Evolutionary conservation across 2,888 invertebrate genomes (phyloP), one percentile per base, ranked within the genome.

Genomic region (Amphipoea lucens): DNA sequence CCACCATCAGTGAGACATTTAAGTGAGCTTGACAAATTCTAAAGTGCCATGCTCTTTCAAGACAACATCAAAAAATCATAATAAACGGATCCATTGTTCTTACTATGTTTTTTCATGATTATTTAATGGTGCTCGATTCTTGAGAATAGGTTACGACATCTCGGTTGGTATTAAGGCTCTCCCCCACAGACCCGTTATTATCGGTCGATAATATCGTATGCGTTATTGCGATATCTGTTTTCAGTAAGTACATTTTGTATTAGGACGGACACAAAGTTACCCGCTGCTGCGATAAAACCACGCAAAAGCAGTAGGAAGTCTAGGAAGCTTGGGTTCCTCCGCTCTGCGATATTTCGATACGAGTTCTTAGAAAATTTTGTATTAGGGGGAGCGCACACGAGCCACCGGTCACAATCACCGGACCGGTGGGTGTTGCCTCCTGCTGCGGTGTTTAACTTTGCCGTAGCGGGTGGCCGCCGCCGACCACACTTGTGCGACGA

Each of bases 91-190:
- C 36, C 36, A 36, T 36, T 1, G 36, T 36, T 36, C 36, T 36
- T 36, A 36, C 36, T 36, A 36, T 3, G 0, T 36, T 36, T 36
- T 36, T 36, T 36, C 2, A 36, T 36, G 36, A 36, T 45, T 45
- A 11, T 45, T 42, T 36, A 17, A 54, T 36, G 51, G n/a, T 48
- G 17, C 23, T 36, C 20, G n/a, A 20, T 42, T 54, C 48, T 14
- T 17, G 73, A 62, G 29, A 48, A 68, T 63, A 54, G 17, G 54
- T 81, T 68, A 48, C 54, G 40, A 54, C 36, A 75, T 63, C 12
- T 20, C 5, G 62, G 42, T 62, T 68, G 4, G 14, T 20, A 40
- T 57, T 40, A 9, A 57, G 57, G 23, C 57, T 57, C 23, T 57
- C 57, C 23, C 23, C 57, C 57, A 57, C 23, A 23, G 57, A 6